Evolutionary conservation across 2,797 vertebrate genomes (phyloP).

Genomic region (Moxostoma hubbsi): DNA sequence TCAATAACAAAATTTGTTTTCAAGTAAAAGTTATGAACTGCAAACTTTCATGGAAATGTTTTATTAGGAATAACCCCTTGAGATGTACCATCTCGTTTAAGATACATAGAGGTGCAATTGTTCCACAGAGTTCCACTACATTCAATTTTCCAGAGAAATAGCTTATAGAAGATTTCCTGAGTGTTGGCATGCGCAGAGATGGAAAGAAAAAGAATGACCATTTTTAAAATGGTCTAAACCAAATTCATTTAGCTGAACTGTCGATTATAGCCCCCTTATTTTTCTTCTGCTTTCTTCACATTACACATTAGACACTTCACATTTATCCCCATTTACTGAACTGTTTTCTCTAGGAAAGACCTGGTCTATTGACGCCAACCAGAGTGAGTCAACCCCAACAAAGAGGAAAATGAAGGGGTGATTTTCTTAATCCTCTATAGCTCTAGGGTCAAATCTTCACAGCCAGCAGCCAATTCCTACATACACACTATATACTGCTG

Average conservation of each 20-base stretch:
- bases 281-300: conserved; percentile 11
- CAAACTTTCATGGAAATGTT: not conserved
- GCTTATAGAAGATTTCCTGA: not conserved
- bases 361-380: conserved; percentile 12
- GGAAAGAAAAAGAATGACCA: conserved; percentile 1
- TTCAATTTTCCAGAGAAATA: not conserved
- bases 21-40: conserved; percentile 17
- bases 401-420: conserved; percentile 22
- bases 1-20: conserved; percentile 12
- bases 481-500: not conserved
- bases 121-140: not conserved
- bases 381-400: not conserved
- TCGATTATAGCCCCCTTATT: not conserved
- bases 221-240: conserved; percentile 19
- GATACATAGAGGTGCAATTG: not conserved
- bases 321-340: conserved; percentile 36
- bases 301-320: not conserved
- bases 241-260: not conserved
- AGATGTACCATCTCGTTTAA: not conserved
- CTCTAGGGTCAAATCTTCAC: conserved; percentile 30
- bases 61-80: too few species aligned
- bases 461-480: not conserved
- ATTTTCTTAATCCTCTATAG: conserved; percentile 34
- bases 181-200: not conserved
- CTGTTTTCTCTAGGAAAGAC: conserved; percentile 11